Conservation (phyloP, 1,140 invertebrate species). For the Aphelenchoides besseyi region DNA sequence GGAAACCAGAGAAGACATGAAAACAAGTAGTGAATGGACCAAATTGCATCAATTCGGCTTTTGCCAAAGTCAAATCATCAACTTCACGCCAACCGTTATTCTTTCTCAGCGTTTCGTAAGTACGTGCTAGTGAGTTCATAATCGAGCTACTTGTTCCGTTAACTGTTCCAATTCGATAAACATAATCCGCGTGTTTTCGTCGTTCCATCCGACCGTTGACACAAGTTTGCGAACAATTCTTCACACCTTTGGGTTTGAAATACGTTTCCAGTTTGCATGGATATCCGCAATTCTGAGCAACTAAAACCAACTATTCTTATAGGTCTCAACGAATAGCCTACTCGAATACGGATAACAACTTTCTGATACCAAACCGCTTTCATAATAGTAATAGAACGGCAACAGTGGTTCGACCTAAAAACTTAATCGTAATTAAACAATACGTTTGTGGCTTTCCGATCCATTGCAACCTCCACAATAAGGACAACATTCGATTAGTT, state of each 20-base stretch:
- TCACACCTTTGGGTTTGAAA: constrained; percentile 14
- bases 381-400: constrained; percentile 18
- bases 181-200: constrained; percentile 13
- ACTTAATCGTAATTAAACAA: no score
- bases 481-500: constrained; percentile 19
- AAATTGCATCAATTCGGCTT: constrained; percentile 15
- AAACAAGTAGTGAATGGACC: constrained; percentile 7
- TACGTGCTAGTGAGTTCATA: constrained; percentile 13
- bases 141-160: not conserved
- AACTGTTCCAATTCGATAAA: constrained; percentile 18
- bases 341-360: constrained; percentile 8
- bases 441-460: no score
- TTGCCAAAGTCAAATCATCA: constrained; percentile 17
- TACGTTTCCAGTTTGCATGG: constrained; percentile 23
- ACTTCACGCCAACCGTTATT: constrained; percentile 12
- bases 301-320: no score
- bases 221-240: constrained; percentile 8
- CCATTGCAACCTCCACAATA: constrained; percentile 3
- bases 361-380: constrained; percentile 4
- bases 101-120: not conserved
- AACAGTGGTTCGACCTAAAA: constrained; percentile 18
- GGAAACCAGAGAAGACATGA: no score
- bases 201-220: constrained; percentile 6
- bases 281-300: constrained; percentile 12
- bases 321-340: no score